A percentile compares a stretch with the other conserved stretches of the same genome.
These are phyloP conservation scores for Caenorhabditis latens DNA, from an alignment of 1,140 invertebrate genomes.

Conservation along the genomic window DNA sequence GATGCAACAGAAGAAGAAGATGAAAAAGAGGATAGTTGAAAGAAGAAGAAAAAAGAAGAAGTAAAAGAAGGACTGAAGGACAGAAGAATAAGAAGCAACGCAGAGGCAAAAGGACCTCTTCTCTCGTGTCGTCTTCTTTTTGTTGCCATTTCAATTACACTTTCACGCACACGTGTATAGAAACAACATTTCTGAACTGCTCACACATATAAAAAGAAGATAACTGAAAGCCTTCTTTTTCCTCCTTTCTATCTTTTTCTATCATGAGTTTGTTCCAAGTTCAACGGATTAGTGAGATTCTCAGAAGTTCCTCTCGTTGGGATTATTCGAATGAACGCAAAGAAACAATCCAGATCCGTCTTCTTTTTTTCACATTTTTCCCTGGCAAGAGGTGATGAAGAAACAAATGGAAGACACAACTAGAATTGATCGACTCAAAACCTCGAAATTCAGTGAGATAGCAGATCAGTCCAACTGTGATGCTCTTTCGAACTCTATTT, in stretches of 20 bases:
- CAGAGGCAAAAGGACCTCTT: conserved; percentile 15
- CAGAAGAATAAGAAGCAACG: neutral
- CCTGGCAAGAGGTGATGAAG: too few relatives aligned
- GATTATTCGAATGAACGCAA: too few relatives aligned
- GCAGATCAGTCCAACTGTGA: neutral
- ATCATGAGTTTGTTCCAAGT: too few relatives aligned
- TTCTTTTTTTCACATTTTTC: too few relatives aligned
- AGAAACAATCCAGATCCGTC: too few relatives aligned
- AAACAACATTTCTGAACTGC: conserved; percentile 30
- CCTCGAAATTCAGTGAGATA: too few relatives aligned
- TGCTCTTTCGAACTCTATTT: neutral
- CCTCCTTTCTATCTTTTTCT: neutral
- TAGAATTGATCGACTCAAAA: too few relatives aligned
- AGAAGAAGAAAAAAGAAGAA: conserved; percentile 32
- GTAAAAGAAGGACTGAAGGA: neutral
- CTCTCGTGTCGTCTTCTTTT: neutral
- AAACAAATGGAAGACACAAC: too few relatives aligned
- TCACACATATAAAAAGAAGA: conserved; percentile 23
- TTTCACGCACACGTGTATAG: conserved; percentile 25
- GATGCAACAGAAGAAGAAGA: conserved; percentile 5
- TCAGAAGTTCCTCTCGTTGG: too few relatives aligned
- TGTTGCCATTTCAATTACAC: conserved; percentile 54
- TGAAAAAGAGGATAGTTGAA: neutral
- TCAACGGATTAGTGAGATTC: too few relatives aligned
- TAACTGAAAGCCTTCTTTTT: conserved; percentile 3